Conservation (phyloP, 2,888 invertebrate species). For the Scelioninae gen. 2 region DNA sequence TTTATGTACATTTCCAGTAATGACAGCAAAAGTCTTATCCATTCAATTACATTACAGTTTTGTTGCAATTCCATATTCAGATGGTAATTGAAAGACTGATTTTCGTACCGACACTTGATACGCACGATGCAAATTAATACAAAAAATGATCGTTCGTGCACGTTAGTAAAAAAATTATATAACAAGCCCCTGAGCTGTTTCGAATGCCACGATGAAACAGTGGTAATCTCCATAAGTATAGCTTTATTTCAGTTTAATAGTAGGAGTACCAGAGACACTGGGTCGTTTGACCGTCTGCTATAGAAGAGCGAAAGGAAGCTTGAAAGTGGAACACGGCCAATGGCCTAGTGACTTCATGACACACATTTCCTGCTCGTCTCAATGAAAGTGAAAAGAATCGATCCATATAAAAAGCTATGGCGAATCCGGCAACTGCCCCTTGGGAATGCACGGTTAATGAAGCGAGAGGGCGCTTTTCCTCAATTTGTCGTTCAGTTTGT, state of each 20-base stretch:
- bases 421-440: neutral
- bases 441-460: neutral
- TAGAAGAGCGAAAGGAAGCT: constrained; percentile 69
- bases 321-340: constrained; percentile 74
- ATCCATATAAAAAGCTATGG: constrained; percentile 60
- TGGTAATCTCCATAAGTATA: constrained; percentile 39
- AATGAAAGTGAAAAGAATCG: constrained; percentile 74
- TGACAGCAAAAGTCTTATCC: too few species aligned
- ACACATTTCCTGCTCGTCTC: constrained; percentile 71
- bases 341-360: constrained; percentile 74
- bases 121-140: neutral
- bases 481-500: too few species aligned
- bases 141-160: constrained; percentile 12
- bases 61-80: too few species aligned
- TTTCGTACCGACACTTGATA: too few species aligned
- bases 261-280: constrained; percentile 34
- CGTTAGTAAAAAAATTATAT: constrained; percentile 26
- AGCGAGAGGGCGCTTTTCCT: too few species aligned
- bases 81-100: too few species aligned
- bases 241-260: constrained; percentile 33
- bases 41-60: too few species aligned
- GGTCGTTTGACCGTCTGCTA: constrained; percentile 56
- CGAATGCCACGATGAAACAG: constrained; percentile 22
- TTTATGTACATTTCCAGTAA: too few species aligned
- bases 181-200: constrained; percentile 18